A percentile compares a stretch with the other conserved stretches of the same genome.
These are phyloP conservation scores for Oscheius sp. DNA, from an alignment of 2,888 invertebrate genomes.

Conservation along the genomic window DNA sequence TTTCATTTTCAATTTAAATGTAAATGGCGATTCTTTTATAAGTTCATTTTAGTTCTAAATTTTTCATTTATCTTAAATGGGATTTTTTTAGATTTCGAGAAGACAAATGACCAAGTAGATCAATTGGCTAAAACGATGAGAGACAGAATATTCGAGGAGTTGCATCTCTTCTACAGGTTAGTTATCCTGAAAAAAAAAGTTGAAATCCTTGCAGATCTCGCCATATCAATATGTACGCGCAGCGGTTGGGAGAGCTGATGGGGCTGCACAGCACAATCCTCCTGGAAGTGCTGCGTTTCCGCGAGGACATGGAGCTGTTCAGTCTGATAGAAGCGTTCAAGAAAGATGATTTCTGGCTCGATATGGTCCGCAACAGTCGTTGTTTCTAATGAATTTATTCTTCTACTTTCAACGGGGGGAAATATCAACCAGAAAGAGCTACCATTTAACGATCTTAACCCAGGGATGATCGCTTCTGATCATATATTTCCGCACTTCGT, in stretches of 20 bases:
- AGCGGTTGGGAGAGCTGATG: conserved; percentile 20
- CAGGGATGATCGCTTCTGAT: conserved; percentile 46
- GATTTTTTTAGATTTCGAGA: conserved; percentile 23
- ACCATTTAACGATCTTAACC: conserved; percentile 56
- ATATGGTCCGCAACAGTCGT: conserved; percentile 14
- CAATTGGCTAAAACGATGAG: neutral
- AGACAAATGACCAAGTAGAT: conserved; percentile 11
- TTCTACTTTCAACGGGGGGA: no score
- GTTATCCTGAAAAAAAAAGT: neutral
- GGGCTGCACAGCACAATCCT: conserved; percentile 17
- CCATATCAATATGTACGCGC: conserved; percentile 4
- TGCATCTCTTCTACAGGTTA: conserved; percentile 6
- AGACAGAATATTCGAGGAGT: conserved; percentile 4
- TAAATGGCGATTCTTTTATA: neutral
- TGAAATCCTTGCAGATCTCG: neutral
- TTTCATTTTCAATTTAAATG: no score
- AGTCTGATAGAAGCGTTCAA: conserved; percentile 4
- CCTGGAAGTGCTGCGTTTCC: conserved; percentile 10
- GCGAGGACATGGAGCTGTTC: conserved; percentile 24
- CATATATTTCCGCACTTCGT: conserved; percentile 53
- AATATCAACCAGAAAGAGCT: neutral
- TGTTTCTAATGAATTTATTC: conserved; percentile 20
- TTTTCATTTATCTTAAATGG: no score
- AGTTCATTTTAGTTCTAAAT: no score
- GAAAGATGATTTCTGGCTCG: conserved; percentile 19